Percentiles rank a stretch among this genome's conserved stretches.
These are phyloP conservation scores for Athene noctua DNA, from an alignment of 2,113 vertebrate genomes.

Conservation along the genomic window DNA sequence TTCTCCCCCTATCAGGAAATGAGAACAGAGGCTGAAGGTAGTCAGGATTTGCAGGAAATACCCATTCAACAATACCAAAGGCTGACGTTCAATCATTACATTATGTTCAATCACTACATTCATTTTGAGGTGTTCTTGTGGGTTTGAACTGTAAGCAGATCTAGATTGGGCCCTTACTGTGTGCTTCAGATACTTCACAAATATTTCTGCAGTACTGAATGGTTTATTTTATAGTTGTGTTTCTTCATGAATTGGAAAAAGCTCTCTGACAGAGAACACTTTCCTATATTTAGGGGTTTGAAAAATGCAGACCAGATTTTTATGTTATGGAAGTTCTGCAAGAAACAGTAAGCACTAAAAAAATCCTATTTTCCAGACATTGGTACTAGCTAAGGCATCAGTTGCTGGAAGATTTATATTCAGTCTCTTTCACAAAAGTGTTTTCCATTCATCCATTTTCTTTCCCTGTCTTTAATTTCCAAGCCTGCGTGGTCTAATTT, in stretches of 20 bases:
- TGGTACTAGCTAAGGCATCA: not conserved
- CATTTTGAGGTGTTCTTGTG: not conserved
- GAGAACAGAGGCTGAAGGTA: not conserved
- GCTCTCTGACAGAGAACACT: not conserved
- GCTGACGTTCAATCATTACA: not conserved
- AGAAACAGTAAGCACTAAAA: not conserved
- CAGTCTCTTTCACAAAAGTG: not conserved
- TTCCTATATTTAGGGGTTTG: not conserved
- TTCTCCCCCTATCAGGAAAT: constrained; percentile 4
- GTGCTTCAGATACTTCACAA: not conserved
- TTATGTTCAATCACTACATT: not conserved
- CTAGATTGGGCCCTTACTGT: not conserved
- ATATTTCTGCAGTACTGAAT: not conserved
- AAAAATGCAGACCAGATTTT: constrained; percentile 18
- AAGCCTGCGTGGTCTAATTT: constrained; percentile 35
- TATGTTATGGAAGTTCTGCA: not conserved
- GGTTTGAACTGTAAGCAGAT: not conserved
- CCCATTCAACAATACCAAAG: not conserved
- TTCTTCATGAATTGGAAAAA: constrained; percentile 21
- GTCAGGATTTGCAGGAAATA: not conserved
- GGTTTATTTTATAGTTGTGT: not conserved
- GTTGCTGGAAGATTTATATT: not conserved
- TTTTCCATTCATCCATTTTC: not conserved
- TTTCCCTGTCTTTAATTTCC: not conserved
- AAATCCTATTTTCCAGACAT: not conserved